Evolutionary conservation across 37 sponge, comb jelly and placozoan genomes (phyloP).

Genomic region (Beroe forskalii): DNA sequence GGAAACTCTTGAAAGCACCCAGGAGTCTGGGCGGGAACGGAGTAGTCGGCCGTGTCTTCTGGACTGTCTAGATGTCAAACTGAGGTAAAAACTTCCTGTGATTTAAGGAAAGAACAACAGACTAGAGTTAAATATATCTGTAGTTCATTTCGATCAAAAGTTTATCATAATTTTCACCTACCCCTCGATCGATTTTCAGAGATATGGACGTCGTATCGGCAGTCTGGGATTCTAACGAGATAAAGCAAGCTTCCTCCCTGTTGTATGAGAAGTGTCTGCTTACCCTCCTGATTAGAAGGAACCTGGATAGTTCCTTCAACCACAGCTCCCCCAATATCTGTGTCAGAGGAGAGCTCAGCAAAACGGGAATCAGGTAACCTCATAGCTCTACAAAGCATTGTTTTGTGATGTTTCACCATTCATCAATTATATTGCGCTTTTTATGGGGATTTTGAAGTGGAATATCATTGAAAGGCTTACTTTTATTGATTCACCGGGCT

Average conservation of each 20-base stretch:
- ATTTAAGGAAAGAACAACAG: neutral
- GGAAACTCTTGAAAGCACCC: slow-evolving; percentile 21
- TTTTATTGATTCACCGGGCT: no score
- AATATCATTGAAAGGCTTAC: no score
- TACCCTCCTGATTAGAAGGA: slow-evolving; percentile 80
- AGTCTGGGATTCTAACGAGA: slow-evolving; percentile 43
- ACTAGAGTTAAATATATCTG: neutral
- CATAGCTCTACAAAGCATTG: no score
- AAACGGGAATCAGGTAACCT: slow-evolving; percentile 21
- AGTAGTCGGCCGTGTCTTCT: slow-evolving; percentile 31
- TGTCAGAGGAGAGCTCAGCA: slow-evolving; percentile 24
- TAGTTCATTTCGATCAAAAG: no score
- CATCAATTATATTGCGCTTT: no score
- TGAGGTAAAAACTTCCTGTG: slow-evolving; percentile 38
- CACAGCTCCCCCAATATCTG: slow-evolving; percentile 54
- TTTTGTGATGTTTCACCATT: no score
- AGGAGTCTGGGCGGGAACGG: slow-evolving; percentile 38
- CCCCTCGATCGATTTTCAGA: no score
- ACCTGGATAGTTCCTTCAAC: slow-evolving; percentile 71
- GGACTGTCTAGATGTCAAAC: slow-evolving; percentile 44
- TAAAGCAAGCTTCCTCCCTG: slow-evolving; percentile 50
- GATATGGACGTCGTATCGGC: slow-evolving; percentile 93
- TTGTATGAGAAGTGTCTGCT: slow-evolving; percentile 83
- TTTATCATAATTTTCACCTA: no score
- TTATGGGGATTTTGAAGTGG: no score